These are phyloP conservation scores for Boloria selene DNA, from an alignment of 2,888 invertebrate genomes.

Conservation along the genomic window DNA sequence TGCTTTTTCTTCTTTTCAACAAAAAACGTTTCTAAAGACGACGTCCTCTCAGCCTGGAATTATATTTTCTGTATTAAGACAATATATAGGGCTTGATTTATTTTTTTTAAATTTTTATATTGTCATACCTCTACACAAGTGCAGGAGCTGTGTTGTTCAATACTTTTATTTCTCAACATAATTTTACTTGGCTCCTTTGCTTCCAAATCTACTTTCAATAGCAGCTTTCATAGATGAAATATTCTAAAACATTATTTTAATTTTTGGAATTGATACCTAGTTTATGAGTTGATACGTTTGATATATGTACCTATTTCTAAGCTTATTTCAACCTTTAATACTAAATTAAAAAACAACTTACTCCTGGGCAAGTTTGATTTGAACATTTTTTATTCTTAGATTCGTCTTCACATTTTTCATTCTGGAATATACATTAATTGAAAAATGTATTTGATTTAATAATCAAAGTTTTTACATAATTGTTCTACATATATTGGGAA, in stretches of 20 bases:
- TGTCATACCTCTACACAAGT: conserved; percentile 37
- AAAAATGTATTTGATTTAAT: background rate
- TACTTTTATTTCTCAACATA: conserved; percentile 33
- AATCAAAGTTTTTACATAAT: too few relatives aligned
- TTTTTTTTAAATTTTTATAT: background rate
- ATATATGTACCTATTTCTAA: background rate
- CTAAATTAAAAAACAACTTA: conserved; percentile 40
- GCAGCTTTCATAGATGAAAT: conserved; percentile 49
- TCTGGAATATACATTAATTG: conserved; percentile 44
- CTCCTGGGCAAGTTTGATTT: conserved; percentile 54
- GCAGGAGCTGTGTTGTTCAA: conserved; percentile 31
- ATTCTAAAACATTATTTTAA: conserved; percentile 45
- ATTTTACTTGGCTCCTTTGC: conserved; percentile 35
- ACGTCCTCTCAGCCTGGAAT: conserved; percentile 8
- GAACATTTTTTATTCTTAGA: conserved; percentile 47
- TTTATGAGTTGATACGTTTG: too few relatives aligned
- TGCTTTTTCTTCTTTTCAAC: conserved; percentile 26
- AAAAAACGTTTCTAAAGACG: conserved; percentile 22
- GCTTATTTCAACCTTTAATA: background rate
- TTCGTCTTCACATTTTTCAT: conserved; percentile 46
- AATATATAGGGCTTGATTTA: background rate
- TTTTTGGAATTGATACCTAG: background rate
- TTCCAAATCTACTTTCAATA: conserved; percentile 50
- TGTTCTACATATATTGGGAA: too few relatives aligned
- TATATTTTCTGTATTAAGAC: background rate